Conservation (phyloP, 2,113 vertebrate species). For the Acrocephalus arundinaceus region DNA sequence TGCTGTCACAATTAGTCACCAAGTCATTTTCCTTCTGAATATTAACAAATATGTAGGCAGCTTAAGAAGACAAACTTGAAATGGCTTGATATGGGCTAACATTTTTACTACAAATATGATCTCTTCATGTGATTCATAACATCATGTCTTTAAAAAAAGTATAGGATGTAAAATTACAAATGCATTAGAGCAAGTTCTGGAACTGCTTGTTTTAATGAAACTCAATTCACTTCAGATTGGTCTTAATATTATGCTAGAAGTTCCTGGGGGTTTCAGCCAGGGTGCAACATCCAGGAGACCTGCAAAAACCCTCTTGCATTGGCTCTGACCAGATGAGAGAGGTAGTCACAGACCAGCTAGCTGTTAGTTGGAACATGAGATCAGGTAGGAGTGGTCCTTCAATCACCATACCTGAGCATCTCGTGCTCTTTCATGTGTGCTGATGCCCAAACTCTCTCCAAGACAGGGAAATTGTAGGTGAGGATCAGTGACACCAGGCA, state of each 20-base stretch:
- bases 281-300: neutral
- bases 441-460: neutral
- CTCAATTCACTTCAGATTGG: neutral
- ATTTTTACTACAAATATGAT: neutral
- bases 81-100: neutral
- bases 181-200: neutral
- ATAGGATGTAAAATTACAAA: neutral
- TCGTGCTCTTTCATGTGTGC: neutral
- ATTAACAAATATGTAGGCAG: neutral
- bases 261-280: neutral
- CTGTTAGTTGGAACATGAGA: neutral
- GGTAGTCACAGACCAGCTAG: neutral
- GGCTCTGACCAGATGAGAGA: neutral
- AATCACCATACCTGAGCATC: neutral
- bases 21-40: neutral
- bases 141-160: neutral
- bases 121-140: neutral
- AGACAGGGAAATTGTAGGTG: neutral
- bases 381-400: neutral
- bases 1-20: neutral
- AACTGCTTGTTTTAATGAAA: neutral
- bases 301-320: neutral
- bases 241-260: neutral
- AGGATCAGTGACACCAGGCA: neutral
- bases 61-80: neutral